phyloP scores from a whole-genome alignment of 2,113 vertebrate species.

The Petromus typicus region DNA sequence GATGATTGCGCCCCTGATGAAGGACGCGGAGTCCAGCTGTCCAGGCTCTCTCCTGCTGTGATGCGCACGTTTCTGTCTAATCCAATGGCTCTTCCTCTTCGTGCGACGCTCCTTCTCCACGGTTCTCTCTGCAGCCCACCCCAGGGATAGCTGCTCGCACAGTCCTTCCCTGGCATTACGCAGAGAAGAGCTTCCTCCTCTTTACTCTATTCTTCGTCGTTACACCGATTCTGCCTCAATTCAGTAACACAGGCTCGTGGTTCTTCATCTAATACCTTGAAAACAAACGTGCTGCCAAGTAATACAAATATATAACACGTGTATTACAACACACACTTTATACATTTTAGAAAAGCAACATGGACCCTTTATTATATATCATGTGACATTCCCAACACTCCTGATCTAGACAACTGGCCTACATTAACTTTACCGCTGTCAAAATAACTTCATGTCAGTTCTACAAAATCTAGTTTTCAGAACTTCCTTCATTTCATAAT shows the following conservation, averaged over 20 bases:
- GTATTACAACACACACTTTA: neutral
- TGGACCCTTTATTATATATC: neutral
- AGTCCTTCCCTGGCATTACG: neutral
- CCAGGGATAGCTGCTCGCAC: neutral
- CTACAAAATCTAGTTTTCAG: neutral
- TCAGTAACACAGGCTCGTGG: too few relatives aligned
- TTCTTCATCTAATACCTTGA: neutral
- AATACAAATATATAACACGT: neutral
- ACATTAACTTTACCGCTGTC: neutral
- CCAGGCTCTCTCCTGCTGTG: fast-evolving
- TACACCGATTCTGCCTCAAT: neutral
- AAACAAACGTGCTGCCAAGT: neutral
- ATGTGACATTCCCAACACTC: neutral
- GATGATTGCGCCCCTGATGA: too few relatives aligned
- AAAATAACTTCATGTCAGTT: neutral
- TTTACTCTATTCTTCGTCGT: neutral
- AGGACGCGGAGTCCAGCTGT: neutral
- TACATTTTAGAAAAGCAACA: neutral
- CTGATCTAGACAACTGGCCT: neutral
- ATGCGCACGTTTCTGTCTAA: too few relatives aligned
- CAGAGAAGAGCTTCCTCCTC: neutral
- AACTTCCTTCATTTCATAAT: neutral
- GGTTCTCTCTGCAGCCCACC: neutral
- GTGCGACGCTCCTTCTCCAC: too few relatives aligned
- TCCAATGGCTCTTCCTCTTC: too few relatives aligned